Evolutionary conservation across 2,888 invertebrate species (phyloP).

Genomic region (Ectobius pallidus): DNA sequence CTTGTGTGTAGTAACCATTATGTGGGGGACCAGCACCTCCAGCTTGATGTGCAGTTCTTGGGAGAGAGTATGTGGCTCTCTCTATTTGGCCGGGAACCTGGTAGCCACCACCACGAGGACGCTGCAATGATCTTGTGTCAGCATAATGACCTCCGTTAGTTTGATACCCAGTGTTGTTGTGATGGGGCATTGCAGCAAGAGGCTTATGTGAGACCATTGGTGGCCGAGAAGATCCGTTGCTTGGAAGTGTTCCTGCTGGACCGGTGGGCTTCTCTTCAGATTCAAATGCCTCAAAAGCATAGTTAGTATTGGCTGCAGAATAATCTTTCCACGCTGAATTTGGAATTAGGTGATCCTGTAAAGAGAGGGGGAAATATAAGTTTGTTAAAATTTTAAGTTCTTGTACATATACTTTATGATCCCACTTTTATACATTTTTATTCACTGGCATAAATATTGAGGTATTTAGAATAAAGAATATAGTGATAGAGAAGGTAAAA

Average conservation of each 20-base stretch:
- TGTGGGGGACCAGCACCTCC: conserved; percentile 40
- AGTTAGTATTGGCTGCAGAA: conserved; percentile 81
- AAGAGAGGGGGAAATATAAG: conserved; percentile 34
- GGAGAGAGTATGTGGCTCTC: conserved; percentile 76
- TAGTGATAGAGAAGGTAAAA: no score
- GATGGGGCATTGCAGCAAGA: conserved; percentile 34
- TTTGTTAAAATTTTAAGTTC: no score
- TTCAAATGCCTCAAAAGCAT: conserved; percentile 88
- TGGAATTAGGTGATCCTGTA: conserved; percentile 81
- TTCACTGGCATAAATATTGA: no score
- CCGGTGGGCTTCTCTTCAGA: conserved; percentile 69
- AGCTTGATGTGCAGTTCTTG: conserved; percentile 65
- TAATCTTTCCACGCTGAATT: conserved; percentile 91
- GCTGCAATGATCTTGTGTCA: conserved; percentile 65
- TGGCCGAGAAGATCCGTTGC: conserved; percentile 43
- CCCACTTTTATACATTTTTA: no score
- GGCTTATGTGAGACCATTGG: conserved; percentile 39
- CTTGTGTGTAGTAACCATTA: conserved; percentile 49
- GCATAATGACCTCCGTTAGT: conserved; percentile 35
- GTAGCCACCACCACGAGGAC: conserved; percentile 56
- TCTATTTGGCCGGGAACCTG: conserved; percentile 53
- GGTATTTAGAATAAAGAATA: no score
- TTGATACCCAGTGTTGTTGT: conserved; percentile 38
- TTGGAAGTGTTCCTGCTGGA: conserved; percentile 50
- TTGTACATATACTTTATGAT: no score